Percentiles rank a stretch among this genome's conserved stretches.
Evolutionary conservation across 2,888 invertebrate genomes (phyloP).

Genomic region (Amaurobius ferox): DNA sequence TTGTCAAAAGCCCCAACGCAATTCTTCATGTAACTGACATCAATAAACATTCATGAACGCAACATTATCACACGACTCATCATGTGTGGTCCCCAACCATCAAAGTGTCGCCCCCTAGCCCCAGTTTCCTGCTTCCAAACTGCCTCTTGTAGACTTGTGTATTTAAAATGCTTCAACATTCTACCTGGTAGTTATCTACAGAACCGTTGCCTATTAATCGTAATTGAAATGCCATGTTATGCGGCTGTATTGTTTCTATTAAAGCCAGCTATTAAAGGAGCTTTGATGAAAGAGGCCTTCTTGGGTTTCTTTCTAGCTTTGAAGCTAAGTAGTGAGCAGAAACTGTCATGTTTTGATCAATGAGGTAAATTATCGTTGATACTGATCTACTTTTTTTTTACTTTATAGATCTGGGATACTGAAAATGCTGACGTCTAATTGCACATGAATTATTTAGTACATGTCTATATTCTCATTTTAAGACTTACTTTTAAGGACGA

Average conservation of each 20-base stretch:
- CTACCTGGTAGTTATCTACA: neutral
- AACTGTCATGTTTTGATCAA: constrained; percentile 5
- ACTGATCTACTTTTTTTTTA: too few species aligned
- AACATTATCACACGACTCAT: neutral
- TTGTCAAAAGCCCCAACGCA: neutral
- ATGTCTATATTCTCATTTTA: too few species aligned
- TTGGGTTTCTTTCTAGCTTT: neutral
- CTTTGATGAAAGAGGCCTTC: neutral
- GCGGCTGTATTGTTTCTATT: neutral
- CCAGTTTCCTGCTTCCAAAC: neutral
- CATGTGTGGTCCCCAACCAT: neutral
- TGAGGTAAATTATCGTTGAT: neutral
- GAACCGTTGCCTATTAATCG: neutral
- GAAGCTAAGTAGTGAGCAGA: neutral
- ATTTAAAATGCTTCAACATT: neutral
- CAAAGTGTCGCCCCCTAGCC: neutral
- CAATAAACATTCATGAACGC: neutral
- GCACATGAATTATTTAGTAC: too few species aligned
- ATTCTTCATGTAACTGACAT: neutral
- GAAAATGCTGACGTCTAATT: too few species aligned
- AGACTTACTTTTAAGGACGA: too few species aligned
- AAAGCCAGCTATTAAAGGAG: neutral
- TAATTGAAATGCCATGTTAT: neutral
- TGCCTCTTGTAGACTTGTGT: neutral
- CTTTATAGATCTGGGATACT: too few species aligned